Percentiles rank a stretch among this genome's conserved stretches.
Evolutionary conservation across 2,797 vertebrate genomes (phyloP).

Genomic region (Pangasius mekongensis): DNA sequence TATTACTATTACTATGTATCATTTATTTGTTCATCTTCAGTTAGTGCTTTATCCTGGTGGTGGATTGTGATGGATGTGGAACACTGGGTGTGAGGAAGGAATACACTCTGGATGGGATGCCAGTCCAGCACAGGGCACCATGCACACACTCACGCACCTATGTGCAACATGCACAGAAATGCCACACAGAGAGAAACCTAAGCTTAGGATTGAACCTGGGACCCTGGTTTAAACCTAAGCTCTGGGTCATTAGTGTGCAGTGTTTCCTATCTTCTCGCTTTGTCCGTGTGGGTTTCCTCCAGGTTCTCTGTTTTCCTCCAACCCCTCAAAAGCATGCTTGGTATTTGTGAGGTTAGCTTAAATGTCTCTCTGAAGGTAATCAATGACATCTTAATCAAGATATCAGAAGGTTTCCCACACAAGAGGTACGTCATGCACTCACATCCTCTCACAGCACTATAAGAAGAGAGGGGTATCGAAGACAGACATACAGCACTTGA

Average conservation of each 20-base stretch:
- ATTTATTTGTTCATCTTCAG: background rate
- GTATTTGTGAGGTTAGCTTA: no score
- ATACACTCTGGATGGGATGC: background rate
- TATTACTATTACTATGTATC: background rate
- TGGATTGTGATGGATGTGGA: background rate
- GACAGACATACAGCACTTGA: background rate
- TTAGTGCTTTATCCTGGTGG: background rate
- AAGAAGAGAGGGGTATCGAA: background rate
- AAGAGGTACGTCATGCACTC: background rate
- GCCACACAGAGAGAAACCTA: background rate
- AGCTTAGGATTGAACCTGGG: background rate
- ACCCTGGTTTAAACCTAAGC: background rate
- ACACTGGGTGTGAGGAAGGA: background rate
- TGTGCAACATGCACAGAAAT: background rate
- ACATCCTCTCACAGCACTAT: slow-evolving; percentile 11
- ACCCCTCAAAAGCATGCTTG: background rate
- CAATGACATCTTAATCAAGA: slow-evolving; percentile 18
- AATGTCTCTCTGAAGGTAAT: background rate
- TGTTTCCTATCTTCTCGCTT: background rate
- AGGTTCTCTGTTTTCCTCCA: background rate
- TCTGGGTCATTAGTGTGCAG: background rate
- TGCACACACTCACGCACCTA: background rate
- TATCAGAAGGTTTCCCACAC: background rate
- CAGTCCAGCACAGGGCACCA: background rate
- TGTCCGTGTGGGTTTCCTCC: background rate